Conservation (phyloP, 2,113 vertebrate species). For the Tautogolabrus adspersus region DNA sequence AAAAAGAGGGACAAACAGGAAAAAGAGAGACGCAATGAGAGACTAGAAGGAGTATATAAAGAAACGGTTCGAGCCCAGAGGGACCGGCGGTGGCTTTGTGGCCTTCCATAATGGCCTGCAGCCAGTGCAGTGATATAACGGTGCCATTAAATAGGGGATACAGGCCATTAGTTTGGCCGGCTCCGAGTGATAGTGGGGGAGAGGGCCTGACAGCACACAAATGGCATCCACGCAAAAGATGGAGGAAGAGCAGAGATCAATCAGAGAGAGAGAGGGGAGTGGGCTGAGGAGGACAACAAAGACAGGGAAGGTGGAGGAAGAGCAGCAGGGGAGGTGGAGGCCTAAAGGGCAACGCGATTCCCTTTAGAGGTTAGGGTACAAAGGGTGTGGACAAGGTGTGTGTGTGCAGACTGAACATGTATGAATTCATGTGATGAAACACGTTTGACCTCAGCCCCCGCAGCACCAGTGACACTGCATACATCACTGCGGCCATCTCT, state of each 20-base stretch:
- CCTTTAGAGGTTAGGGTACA: conserved; percentile 12
- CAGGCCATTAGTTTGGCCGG: conserved; percentile 78
- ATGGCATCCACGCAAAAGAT: conserved; percentile 68
- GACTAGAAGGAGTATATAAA: conserved; percentile 45
- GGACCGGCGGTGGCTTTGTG: conserved; percentile 61
- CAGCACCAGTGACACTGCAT: conserved; percentile 23
- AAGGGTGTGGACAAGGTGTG: conserved; percentile 18
- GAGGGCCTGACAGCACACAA: conserved; percentile 73
- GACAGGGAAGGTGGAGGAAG: conserved; percentile 2
- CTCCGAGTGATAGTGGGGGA: conserved; percentile 54
- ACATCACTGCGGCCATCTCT: conserved; percentile 38
- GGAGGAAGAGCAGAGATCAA: conserved; percentile 65
- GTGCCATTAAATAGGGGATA: conserved; percentile 74
- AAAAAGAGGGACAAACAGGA: background rate
- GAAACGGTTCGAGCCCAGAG: conserved; percentile 46
- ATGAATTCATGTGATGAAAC: conserved; percentile 37
- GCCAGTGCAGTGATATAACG: conserved; percentile 69
- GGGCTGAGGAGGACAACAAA: conserved; percentile 49
- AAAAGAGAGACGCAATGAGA: conserved; percentile 14
- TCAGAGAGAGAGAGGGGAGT: conserved; percentile 66
- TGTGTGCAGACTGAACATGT: conserved; percentile 3
- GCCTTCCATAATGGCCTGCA: conserved; percentile 64
- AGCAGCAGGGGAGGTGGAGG: background rate
- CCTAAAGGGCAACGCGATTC: conserved; percentile 49
- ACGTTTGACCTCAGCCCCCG: conserved; percentile 50